Conservation (phyloP, 2,888 invertebrate species). For the Drosophila neonasuta region DNA sequence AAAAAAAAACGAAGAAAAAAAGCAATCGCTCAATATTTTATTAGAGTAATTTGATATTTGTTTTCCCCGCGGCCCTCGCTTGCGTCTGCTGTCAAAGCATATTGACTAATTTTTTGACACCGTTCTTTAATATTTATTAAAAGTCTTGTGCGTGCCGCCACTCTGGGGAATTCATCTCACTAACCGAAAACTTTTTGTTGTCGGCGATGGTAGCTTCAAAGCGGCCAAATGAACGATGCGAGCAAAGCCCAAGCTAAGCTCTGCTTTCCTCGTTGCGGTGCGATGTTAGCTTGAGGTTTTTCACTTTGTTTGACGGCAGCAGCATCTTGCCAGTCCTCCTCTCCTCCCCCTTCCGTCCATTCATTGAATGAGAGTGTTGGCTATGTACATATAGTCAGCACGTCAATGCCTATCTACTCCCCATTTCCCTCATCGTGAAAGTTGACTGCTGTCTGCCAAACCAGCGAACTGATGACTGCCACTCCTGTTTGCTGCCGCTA, state of each 20-base stretch:
- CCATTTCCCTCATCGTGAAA: neutral
- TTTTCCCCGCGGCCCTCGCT: neutral
- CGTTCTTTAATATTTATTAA: constrained; percentile 75
- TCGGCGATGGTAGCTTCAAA: constrained; percentile 4
- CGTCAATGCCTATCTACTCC: constrained; percentile 33
- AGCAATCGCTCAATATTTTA: constrained; percentile 73
- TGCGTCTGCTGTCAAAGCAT: constrained; percentile 5
- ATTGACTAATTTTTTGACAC: constrained; percentile 46
- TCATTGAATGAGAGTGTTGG: neutral
- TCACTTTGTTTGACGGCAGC: neutral
- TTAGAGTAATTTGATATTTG: constrained; percentile 72
- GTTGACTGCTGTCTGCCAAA: constrained; percentile 32
- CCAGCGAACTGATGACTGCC: constrained; percentile 37
- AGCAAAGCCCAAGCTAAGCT: constrained; percentile 45
- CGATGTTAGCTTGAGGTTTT: constrained; percentile 37
- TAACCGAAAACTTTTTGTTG: constrained; percentile 2
- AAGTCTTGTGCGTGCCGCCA: constrained; percentile 70
- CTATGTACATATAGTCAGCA: constrained; percentile 1
- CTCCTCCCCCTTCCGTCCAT: no score
- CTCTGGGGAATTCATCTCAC: constrained; percentile 52
- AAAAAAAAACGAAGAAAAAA: neutral
- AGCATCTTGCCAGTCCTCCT: neutral
- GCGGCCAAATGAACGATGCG: constrained; percentile 35
- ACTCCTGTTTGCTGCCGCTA: constrained; percentile 28
- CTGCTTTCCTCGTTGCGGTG: constrained; percentile 28